A percentile compares a stretch with the other conserved stretches of the same genome.
Evolutionary conservation across 2,888 invertebrate species (phyloP).

Genomic region (Pyrochroa serraticornis): DNA sequence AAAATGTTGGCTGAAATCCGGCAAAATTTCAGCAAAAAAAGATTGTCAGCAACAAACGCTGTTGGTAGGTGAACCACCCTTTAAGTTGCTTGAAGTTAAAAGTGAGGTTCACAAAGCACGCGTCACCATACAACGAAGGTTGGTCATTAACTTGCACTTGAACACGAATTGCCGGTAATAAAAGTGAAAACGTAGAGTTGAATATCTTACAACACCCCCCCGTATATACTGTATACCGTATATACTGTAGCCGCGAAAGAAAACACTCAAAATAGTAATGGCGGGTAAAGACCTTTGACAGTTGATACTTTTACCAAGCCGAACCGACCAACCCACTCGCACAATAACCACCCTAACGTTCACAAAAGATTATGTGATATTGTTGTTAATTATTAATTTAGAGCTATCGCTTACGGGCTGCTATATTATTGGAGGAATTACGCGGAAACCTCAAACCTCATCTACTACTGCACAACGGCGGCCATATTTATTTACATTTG

Average conservation of each 20-base stretch:
- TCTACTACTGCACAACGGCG: slow-evolving; percentile 15
- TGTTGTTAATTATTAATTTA: not conserved
- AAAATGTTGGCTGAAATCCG: not conserved
- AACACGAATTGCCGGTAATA: too few species aligned
- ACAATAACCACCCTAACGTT: not conserved
- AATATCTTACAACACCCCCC: slow-evolving; percentile 9
- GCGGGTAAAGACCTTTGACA: slow-evolving; percentile 29
- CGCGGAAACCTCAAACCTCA: slow-evolving; percentile 22
- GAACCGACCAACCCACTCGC: not conserved
- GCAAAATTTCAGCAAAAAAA: not conserved
- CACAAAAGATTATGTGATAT: not conserved
- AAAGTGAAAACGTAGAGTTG: too few species aligned
- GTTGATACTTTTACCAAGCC: not conserved
- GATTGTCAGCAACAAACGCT: not conserved
- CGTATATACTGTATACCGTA: slow-evolving; percentile 10
- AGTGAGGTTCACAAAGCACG: slow-evolving; percentile 2
- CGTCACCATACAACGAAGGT: too few species aligned
- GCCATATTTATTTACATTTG: slow-evolving; percentile 28
- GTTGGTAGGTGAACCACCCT: slow-evolving; percentile 8
- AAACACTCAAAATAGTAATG: slow-evolving; percentile 13
- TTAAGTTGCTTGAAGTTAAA: not conserved
- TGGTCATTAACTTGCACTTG: too few species aligned
- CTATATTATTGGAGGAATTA: slow-evolving; percentile 3
- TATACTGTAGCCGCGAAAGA: slow-evolving; percentile 19
- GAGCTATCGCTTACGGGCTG: slow-evolving; percentile 15